Evolutionary conservation across 2,797 vertebrate genomes (phyloP).

Genomic region (Neoniphon sammara): DNA sequence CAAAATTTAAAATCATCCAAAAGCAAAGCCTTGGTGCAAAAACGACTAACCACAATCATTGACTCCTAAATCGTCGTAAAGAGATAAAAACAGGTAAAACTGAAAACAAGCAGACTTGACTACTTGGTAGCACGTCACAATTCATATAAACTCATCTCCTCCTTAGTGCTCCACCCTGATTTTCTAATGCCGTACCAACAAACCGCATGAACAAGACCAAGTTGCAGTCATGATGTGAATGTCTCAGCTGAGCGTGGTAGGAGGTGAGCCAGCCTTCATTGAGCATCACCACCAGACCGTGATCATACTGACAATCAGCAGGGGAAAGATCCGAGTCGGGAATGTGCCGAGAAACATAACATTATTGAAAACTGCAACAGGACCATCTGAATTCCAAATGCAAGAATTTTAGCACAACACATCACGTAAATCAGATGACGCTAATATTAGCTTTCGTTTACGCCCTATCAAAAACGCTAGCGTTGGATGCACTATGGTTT

Average conservation of each 20-base stretch:
- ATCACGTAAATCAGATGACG: neutral
- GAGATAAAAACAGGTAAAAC: constrained; percentile 10
- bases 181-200: constrained; percentile 51
- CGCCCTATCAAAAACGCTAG: constrained; percentile 21
- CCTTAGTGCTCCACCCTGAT: constrained; percentile 75
- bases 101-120: neutral
- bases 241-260: constrained; percentile 40
- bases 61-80: constrained; percentile 11
- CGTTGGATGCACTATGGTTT: neutral
- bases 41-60: constrained; percentile 15
- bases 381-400: neutral
- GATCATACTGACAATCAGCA: neutral
- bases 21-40: neutral
- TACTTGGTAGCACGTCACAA: neutral
- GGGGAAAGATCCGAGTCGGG: neutral
- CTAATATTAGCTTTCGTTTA: neutral
- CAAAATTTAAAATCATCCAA: neutral
- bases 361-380: neutral
- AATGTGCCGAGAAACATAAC: neutral
- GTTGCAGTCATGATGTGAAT: constrained; percentile 18
- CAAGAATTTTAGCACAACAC: neutral
- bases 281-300: neutral
- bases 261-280: neutral
- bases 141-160: constrained; percentile 47
- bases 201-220: constrained; percentile 43